Conservation (phyloP, 2,113 vertebrate species). For the Pterocles orientalis region DNA sequence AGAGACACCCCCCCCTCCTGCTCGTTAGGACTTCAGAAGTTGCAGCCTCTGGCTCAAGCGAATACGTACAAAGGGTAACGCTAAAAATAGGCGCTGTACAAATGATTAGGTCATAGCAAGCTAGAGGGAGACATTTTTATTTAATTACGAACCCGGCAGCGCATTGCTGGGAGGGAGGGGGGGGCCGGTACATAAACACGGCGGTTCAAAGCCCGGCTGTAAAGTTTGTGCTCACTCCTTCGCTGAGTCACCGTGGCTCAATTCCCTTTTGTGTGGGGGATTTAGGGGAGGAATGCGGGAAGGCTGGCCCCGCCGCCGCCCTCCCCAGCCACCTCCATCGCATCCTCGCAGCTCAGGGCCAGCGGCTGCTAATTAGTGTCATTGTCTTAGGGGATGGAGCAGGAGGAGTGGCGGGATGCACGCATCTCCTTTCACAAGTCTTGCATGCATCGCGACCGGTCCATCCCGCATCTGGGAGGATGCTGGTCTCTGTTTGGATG, state of each 20-base stretch:
- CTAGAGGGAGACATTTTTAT: constrained; percentile 55
- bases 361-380: background rate
- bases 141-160: constrained; percentile 12
- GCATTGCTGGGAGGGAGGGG: background rate
- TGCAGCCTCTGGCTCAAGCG: background rate
- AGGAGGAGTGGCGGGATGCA: no score
- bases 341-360: no score
- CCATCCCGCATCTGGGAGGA: no score
- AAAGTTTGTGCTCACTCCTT: constrained; percentile 38
- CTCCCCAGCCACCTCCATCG: background rate
- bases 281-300: background rate
- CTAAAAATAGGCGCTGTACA: constrained; percentile 40
- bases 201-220: constrained; percentile 13
- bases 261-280: background rate
- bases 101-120: background rate
- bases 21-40: background rate
- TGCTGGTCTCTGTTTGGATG: no score
- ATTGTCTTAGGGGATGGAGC: background rate
- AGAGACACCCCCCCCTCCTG: background rate
- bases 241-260: constrained; percentile 38
- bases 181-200: background rate
- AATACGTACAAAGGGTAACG: background rate
- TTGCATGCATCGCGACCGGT: no score
- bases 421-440: no score
- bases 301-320: background rate